Evolutionary conservation across 2,888 invertebrate species (phyloP).

Genomic region (Caenorhabditis sp.): DNA sequence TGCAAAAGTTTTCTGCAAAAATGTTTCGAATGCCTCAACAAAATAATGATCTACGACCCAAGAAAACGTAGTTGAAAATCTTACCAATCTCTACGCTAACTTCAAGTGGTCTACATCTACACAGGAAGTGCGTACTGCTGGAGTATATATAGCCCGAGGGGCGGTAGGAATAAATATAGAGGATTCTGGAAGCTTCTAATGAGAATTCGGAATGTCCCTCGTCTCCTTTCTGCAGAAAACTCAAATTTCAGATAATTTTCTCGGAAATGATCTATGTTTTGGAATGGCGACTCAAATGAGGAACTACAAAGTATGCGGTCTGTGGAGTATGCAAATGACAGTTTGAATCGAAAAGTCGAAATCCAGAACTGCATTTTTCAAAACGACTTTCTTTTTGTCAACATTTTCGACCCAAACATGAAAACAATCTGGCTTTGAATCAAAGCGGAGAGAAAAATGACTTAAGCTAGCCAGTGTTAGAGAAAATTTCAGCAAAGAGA

Average conservation of each 20-base stretch:
- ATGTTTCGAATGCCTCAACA: too few relatives aligned
- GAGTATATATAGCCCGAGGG: conserved; percentile 4
- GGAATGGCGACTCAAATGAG: background rate
- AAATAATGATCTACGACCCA: background rate
- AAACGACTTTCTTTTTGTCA: too few relatives aligned
- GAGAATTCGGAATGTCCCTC: background rate
- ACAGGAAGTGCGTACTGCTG: background rate
- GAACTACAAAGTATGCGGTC: conserved; percentile 5
- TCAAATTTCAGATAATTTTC: background rate
- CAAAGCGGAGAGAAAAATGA: too few relatives aligned
- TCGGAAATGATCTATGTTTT: conserved; percentile 12
- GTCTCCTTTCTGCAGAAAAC: background rate
- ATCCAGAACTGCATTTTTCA: background rate
- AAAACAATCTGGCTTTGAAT: too few relatives aligned
- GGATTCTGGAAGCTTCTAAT: background rate
- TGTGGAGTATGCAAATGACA: background rate
- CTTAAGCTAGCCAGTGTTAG: too few relatives aligned
- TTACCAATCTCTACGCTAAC: background rate
- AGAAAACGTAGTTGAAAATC: background rate
- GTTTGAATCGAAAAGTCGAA: background rate
- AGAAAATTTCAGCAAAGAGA: too few relatives aligned
- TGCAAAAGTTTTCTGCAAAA: too few relatives aligned
- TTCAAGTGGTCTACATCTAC: conserved; percentile 1
- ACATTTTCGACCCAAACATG: too few relatives aligned
- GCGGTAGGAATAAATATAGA: background rate